These are phyloP conservation scores for Dasysyrphus tricinctus DNA, from an alignment of 2,888 invertebrate species.

Conservation along the genomic window DNA sequence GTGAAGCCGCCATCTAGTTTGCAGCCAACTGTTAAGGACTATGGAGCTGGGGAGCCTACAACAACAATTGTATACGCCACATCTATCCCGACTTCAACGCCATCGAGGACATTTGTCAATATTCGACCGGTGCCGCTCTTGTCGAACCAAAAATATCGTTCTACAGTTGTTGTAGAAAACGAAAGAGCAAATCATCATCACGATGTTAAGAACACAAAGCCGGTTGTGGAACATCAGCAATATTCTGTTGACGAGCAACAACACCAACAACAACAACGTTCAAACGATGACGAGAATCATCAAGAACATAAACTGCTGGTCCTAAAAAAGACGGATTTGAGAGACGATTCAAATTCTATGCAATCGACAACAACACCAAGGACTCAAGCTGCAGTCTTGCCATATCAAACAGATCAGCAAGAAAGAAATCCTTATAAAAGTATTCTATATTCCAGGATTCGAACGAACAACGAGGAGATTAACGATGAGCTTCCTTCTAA, in stretches of 20 bases:
- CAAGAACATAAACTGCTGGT: conserved; percentile 32
- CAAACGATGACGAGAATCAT: not conserved
- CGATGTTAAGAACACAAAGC: conserved; percentile 81
- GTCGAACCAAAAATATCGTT: conserved; percentile 44
- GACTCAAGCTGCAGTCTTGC: conserved; percentile 84
- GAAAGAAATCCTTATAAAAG: conserved; percentile 80
- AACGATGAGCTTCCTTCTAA: conserved; percentile 22
- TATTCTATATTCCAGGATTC: conserved; percentile 44
- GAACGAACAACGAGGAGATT: conserved; percentile 56
- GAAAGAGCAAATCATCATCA: conserved; percentile 9
- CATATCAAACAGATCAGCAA: conserved; percentile 86
- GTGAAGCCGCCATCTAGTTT: conserved; percentile 16
- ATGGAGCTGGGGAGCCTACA: conserved; percentile 74
- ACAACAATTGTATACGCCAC: conserved; percentile 78
- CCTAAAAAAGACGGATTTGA: conserved; percentile 36
- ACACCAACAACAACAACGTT: not conserved
- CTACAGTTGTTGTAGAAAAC: conserved; percentile 37
- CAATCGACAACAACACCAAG: conserved; percentile 24
- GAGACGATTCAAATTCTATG: conserved; percentile 15
- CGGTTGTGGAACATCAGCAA: conserved; percentile 81
- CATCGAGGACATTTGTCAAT: conserved; percentile 73
- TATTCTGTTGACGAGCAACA: conserved; percentile 12
- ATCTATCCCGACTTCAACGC: conserved; percentile 76
- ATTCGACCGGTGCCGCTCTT: conserved; percentile 76
- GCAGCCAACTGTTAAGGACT: conserved; percentile 17